Conservation (phyloP, 92 coral and sea anemone genomes). For the Porites cylindrica region DNA sequence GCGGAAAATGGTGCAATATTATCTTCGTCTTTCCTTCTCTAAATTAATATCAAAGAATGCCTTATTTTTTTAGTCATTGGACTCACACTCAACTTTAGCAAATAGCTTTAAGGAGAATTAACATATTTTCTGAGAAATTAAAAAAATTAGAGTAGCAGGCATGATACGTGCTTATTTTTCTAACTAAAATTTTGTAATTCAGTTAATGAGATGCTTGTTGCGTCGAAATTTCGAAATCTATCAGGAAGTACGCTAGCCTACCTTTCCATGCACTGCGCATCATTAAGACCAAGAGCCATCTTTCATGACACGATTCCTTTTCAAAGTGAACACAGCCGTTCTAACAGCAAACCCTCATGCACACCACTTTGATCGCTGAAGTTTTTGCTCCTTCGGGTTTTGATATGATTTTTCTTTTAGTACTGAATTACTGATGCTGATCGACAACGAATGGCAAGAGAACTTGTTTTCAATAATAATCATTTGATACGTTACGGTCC, state of each 20-base stretch:
- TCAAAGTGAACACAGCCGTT: background rate
- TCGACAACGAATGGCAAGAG: background rate
- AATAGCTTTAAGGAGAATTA: too few relatives aligned
- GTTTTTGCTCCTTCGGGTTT: too few relatives aligned
- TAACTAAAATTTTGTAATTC: background rate
- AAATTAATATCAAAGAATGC: too few relatives aligned
- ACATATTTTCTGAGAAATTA: too few relatives aligned
- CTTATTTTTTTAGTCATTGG: too few relatives aligned
- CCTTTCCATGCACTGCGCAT: background rate
- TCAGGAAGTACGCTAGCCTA: background rate
- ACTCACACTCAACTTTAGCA: too few relatives aligned
- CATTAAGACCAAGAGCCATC: background rate
- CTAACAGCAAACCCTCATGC: too few relatives aligned
- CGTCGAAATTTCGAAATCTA: background rate
- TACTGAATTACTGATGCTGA: background rate
- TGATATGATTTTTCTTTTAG: background rate
- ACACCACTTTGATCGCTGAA: too few relatives aligned
- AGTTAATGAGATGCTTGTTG: background rate
- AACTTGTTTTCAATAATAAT: constrained; percentile 27
- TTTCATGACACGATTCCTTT: background rate
- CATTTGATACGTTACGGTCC: background rate
- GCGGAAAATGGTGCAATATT: too few relatives aligned
- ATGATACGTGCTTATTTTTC: background rate
- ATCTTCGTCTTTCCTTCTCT: too few relatives aligned
- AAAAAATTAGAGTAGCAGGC: background rate